Percentiles rank a stretch among this genome's conserved stretches.
Conservation (phyloP, 2,113 vertebrate species). For the Macquaria ambigua region DNA sequence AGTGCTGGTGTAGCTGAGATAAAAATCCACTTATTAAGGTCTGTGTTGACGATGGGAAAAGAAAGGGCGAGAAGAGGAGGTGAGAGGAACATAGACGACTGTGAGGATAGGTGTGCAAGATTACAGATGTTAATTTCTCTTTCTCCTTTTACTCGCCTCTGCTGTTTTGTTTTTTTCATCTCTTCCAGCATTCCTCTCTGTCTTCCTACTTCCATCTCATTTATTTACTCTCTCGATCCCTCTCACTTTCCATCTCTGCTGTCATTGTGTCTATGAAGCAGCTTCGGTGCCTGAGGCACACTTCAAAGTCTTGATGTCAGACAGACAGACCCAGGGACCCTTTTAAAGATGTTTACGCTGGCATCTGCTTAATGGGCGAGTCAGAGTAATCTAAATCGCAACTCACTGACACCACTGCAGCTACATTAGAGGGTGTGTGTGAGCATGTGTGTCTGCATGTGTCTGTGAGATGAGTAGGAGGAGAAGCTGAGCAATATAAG, state of each 20-base stretch:
- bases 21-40: constrained; percentile 83
- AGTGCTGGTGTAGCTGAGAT: constrained; percentile 70
- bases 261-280: constrained; percentile 44
- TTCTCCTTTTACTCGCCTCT: constrained; percentile 19
- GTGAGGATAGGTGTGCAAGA: constrained; percentile 41
- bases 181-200: constrained; percentile 10
- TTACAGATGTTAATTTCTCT: constrained; percentile 57
- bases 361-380: constrained; percentile 58
- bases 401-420: constrained; percentile 39
- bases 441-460: constrained; percentile 2
- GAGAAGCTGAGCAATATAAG: constrained; percentile 57
- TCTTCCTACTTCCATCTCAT: constrained; percentile 22
- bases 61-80: constrained; percentile 38
- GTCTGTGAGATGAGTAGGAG: constrained; percentile 41
- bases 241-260: constrained; percentile 30
- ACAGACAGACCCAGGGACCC: constrained; percentile 47
- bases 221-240: constrained; percentile 43
- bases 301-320: constrained; percentile 61
- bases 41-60: constrained; percentile 51
- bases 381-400: constrained; percentile 53
- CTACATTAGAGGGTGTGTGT: constrained; percentile 21
- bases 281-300: constrained; percentile 50
- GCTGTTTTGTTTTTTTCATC: constrained; percentile 25
- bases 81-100: constrained; percentile 33
- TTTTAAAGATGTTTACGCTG: constrained; percentile 70